Percentiles rank a stretch among this genome's conserved stretches.
These are phyloP conservation scores for Drosophila monieri DNA, from an alignment of 2,888 invertebrate genomes.

Conservation along the genomic window DNA sequence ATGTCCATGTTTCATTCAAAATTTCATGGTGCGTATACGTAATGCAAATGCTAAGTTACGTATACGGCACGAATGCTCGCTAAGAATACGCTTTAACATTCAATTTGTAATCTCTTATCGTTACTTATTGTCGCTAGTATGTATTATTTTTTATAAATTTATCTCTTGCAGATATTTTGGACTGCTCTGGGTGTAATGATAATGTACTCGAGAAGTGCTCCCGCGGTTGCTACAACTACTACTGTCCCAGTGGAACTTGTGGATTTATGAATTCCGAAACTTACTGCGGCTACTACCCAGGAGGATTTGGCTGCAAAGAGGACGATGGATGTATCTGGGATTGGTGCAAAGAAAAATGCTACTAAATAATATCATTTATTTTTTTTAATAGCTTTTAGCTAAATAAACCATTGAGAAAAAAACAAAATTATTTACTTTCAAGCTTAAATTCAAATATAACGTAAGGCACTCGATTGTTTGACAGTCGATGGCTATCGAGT, in stretches of 20 bases:
- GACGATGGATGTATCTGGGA: constrained; percentile 73
- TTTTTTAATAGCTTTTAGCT: background rate
- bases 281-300: constrained; percentile 66
- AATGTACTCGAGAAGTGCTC: constrained; percentile 66
- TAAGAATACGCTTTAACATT: too few relatives aligned
- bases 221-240: constrained; percentile 65
- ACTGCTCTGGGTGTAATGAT: constrained; percentile 73
- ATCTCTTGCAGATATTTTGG: constrained; percentile 45
- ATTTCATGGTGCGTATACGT: background rate
- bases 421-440: background rate
- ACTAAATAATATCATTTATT: background rate
- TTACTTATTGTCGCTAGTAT: background rate
- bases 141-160: constrained; percentile 5
- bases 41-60: background rate
- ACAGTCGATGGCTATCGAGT: background rate
- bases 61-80: background rate
- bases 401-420: background rate
- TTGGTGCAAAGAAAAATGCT: constrained; percentile 65
- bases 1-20: too few relatives aligned
- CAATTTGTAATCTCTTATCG: background rate
- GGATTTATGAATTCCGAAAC: constrained; percentile 55
- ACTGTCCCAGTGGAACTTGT: constrained; percentile 64
- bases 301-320: constrained; percentile 66
- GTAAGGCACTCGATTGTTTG: background rate
- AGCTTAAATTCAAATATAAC: background rate